Percentiles rank a stretch among this genome's conserved stretches.
These are phyloP conservation scores for Tetramorium simillimum DNA, from an alignment of 1,140 invertebrate species.

Conservation along the genomic window DNA sequence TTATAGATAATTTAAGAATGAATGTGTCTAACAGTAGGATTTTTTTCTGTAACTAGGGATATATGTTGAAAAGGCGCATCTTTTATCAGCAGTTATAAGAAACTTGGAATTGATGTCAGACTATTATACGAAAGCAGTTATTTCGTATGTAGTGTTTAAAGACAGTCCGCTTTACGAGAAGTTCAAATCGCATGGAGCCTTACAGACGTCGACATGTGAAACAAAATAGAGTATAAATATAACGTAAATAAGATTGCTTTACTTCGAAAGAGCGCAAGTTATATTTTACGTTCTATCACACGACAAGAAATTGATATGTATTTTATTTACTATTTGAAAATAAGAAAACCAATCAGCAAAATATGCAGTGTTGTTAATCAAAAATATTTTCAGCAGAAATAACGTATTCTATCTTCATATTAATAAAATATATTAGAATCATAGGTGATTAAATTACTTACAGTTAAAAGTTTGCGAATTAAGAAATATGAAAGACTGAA, in stretches of 20 bases:
- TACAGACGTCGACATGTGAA: constrained; percentile 59
- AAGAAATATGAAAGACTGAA: constrained; percentile 11
- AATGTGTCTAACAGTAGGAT: background rate
- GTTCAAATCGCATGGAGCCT: constrained; percentile 75
- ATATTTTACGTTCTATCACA: background rate
- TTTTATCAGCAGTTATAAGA: constrained; percentile 95
- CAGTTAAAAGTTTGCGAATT: background rate
- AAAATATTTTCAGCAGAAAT: background rate
- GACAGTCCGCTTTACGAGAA: constrained; percentile 83
- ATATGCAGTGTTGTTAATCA: background rate
- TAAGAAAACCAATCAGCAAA: background rate
- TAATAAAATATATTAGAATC: background rate
- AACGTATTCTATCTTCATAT: background rate
- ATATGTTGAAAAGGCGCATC: constrained; percentile 93
- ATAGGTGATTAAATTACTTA: background rate
- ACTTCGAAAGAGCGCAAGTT: background rate
- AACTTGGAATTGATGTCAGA: constrained; percentile 93
- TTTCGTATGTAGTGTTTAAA: constrained; percentile 90
- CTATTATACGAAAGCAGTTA: constrained; percentile 93
- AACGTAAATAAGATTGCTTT: constrained; percentile 39
- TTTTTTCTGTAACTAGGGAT: constrained; percentile 85
- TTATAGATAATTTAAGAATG: background rate
- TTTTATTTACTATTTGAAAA: constrained; percentile 21
- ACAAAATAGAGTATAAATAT: constrained; percentile 18
- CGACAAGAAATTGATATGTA: background rate